A percentile compares a stretch with the other conserved stretches of the same genome.
Conservation (phyloP, 35 echinoderm and acorn worm genomes). For the Lytechinus variegatus region DNA sequence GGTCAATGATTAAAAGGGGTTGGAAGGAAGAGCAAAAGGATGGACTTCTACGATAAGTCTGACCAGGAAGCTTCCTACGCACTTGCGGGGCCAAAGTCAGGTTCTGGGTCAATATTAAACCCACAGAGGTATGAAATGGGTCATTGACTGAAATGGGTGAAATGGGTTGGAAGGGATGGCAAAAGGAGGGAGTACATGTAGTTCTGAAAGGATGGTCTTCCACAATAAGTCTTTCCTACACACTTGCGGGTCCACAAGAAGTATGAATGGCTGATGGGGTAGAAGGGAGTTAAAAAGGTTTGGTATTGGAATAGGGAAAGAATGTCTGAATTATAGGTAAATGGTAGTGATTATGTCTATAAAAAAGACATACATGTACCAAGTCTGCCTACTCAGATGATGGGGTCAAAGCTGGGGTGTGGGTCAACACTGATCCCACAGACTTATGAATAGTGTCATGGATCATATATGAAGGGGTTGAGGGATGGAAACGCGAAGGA, state of each 20-base stretch:
- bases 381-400: conserved; percentile 84
- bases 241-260: conserved; percentile 14
- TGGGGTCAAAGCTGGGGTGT: conserved; percentile 86
- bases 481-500: not conserved
- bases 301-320: not conserved
- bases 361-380: conserved; percentile 47
- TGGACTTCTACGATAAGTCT: conserved; percentile 75
- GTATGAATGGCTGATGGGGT: too few species aligned
- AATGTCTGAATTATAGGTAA: too few species aligned
- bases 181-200: too few species aligned
- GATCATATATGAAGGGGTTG: not conserved
- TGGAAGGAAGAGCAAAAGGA: too few species aligned
- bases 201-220: conserved; percentile 44
- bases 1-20: too few species aligned
- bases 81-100: conserved; percentile 47
- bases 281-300: too few species aligned
- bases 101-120: not conserved
- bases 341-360: too few species aligned
- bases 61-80: conserved; percentile 73
- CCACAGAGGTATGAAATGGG: not conserved
- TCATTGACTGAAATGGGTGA: not conserved
- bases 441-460: conserved; percentile 57
- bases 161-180: not conserved
- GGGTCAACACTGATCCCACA: conserved; percentile 86
- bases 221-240: conserved; percentile 85